Conservation (phyloP, 2,113 vertebrate species). For the Protobothrops mucrosquamatus region DNA sequence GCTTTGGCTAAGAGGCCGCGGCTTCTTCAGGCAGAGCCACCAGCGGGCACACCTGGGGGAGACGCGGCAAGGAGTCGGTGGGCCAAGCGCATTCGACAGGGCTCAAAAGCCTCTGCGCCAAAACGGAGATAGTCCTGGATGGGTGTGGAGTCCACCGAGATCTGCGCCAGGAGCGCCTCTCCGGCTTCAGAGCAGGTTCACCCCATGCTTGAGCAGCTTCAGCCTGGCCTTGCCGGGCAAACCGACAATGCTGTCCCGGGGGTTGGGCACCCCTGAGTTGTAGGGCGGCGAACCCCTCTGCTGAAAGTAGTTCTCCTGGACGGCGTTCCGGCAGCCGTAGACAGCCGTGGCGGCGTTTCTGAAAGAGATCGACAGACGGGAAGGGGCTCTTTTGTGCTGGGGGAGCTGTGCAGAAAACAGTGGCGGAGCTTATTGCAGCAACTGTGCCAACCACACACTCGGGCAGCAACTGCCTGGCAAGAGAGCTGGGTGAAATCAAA, state of each 20-base stretch:
- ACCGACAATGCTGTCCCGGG: slow-evolving; percentile 83
- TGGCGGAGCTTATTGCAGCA: background rate
- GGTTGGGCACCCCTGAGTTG: slow-evolving; percentile 87
- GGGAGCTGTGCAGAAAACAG: background rate
- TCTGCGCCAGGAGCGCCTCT: too few species aligned
- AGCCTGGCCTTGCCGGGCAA: slow-evolving; percentile 84
- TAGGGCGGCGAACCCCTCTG: slow-evolving; percentile 70
- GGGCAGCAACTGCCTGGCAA: background rate
- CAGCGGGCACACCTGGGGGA: background rate
- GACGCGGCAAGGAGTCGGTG: background rate
- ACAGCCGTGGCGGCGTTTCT: slow-evolving; percentile 82
- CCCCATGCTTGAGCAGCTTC: slow-evolving; percentile 89
- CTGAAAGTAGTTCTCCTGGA: slow-evolving; percentile 92
- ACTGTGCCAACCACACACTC: background rate
- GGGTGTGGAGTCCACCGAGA: background rate
- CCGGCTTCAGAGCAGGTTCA: slow-evolving; percentile 84
- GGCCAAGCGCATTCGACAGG: background rate
- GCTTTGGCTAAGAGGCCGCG: background rate
- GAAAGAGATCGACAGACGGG: background rate
- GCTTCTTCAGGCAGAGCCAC: background rate
- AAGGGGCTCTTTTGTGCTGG: background rate
- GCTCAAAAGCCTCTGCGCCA: background rate
- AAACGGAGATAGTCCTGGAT: background rate
- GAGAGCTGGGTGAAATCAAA: background rate
- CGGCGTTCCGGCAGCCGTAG: slow-evolving; percentile 77